Evolutionary conservation across 2,797 vertebrate species (phyloP), one percentile per base, ranked within the genome.

Genomic region (Anisognathus igniventris): DNA sequence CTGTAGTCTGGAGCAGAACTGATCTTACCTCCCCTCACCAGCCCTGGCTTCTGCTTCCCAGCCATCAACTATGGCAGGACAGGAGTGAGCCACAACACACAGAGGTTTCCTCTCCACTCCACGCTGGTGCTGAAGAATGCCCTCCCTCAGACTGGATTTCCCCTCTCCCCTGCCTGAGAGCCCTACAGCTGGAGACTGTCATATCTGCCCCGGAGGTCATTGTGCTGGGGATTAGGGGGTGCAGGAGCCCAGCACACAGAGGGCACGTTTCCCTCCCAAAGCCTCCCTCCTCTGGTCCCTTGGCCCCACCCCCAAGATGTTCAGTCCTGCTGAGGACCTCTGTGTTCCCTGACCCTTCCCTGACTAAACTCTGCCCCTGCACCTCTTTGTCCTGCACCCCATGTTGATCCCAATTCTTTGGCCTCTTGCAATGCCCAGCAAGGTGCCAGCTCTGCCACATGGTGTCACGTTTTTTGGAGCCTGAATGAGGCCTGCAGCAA

Each of bases 241-340:
- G 13, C 44, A 62, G 58, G 23, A 86, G 28, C 47, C 58, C 11
- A 4, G 53, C 75, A 75, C 40, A n/a, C 28, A 62, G 37, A 90
- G 31, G 47, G 27, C 47, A 76, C 0, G 0, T 88, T 64, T 75
- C 30, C 58, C 78, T 94, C 60, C 22, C 51, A 68, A 56, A 61
- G 20, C n/a, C 27, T 58, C 68, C 54, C 56, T 70, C 40, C 33
- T 80, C 57, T 0, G 1, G 23, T 68, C 76, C 47, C 50, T 83
- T 64, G 70, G 50, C 42, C 45, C 24, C 0, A 0, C 8, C 27
- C 33, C 28, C 0, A 3, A 57, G 30, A 44, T 27, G 23, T 79
- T 88, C 33, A 76, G 27, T 19, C 35, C 44, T 73, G 33, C 56
- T 4, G 4, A 79, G 39, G 67, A 64, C 33, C 24, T 86, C 64